These are phyloP conservation scores for Drosophila lacicola DNA, from an alignment of 2,888 invertebrate genomes.

Conservation along the genomic window DNA sequence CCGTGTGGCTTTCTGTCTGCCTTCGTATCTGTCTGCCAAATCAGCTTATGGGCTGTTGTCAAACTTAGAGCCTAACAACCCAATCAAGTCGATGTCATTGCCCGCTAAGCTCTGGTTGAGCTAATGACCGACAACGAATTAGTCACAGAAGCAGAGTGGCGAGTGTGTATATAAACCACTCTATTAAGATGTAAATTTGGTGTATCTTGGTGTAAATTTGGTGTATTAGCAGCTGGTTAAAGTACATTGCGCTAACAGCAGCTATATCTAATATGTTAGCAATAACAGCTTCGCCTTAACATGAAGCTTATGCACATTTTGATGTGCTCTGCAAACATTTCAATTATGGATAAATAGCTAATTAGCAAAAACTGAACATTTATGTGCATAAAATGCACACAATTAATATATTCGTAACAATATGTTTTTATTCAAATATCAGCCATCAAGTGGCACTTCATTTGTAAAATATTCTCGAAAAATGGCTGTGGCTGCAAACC, in stretches of 20 bases:
- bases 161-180: too few relatives aligned
- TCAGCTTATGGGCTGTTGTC: constrained; percentile 39
- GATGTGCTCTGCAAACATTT: too few relatives aligned
- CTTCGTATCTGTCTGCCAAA: constrained; percentile 18
- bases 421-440: neutral
- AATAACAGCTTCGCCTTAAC: neutral
- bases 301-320: neutral
- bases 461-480: neutral
- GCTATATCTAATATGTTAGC: too few relatives aligned
- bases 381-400: neutral
- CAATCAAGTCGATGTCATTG: constrained; percentile 33
- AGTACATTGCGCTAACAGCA: too few relatives aligned
- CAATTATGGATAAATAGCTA: neutral
- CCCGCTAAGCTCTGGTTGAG: constrained; percentile 4
- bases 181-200: too few relatives aligned
- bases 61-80: constrained; percentile 28
- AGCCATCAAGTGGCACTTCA: neutral
- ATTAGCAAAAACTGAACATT: neutral
- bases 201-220: too few relatives aligned
- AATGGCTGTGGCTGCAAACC: neutral
- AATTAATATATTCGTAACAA: neutral
- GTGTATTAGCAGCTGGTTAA: too few relatives aligned
- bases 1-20: neutral
- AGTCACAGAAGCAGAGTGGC: too few relatives aligned
- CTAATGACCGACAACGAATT: constrained; percentile 1